These are phyloP conservation scores for Dicycla oo DNA, from an alignment of 2,888 invertebrate species.

Conservation along the genomic window DNA sequence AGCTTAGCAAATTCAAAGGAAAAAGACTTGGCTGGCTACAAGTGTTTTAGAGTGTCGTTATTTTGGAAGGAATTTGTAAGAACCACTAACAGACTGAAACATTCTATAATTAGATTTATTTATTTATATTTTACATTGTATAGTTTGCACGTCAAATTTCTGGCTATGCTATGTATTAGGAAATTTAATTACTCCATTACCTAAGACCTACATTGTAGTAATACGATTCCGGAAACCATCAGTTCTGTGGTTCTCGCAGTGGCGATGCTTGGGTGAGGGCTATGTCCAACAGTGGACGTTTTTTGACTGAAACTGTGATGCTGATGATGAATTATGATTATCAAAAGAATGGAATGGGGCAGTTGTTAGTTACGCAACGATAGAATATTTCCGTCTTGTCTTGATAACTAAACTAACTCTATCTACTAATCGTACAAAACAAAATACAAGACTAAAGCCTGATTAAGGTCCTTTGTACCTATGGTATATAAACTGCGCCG, in stretches of 20 bases:
- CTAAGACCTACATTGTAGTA: neutral
- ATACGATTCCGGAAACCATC: neutral
- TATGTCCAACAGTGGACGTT: too few relatives aligned
- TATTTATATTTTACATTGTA: neutral
- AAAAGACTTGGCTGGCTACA: neutral
- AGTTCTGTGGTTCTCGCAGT: too few relatives aligned
- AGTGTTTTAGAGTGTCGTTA: neutral
- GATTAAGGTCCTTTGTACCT: too few relatives aligned
- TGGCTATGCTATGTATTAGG: too few relatives aligned
- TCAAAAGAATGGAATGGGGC: neutral
- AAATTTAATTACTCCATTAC: neutral
- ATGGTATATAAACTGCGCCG: too few relatives aligned
- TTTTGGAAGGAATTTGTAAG: neutral
- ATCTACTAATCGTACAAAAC: too few relatives aligned
- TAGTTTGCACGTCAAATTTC: too few relatives aligned
- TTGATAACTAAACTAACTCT: too few relatives aligned
- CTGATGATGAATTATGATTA: neutral
- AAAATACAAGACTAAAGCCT: too few relatives aligned
- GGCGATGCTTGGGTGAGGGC: too few relatives aligned
- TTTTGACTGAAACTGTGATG: too few relatives aligned
- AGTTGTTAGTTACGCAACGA: too few relatives aligned
- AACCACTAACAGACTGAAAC: neutral
- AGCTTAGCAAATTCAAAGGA: neutral
- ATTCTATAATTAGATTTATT: neutral
- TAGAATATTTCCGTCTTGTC: neutral